These are phyloP conservation scores for Tortricodes alternella DNA, from an alignment of 2,888 invertebrate genomes.

Conservation along the genomic window DNA sequence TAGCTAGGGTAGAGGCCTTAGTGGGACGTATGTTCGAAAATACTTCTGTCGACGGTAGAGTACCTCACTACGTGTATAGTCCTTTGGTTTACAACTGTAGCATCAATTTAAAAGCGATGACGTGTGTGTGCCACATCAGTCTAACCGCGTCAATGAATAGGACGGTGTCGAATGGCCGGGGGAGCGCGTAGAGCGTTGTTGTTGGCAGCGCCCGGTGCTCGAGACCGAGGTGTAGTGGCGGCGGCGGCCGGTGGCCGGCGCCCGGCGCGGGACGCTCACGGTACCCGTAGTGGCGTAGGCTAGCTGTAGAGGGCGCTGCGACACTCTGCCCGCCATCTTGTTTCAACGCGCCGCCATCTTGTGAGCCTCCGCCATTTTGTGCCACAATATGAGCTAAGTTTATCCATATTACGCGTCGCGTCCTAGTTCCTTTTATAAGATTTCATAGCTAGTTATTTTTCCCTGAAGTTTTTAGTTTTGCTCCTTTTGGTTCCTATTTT, in stretches of 20 bases:
- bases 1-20: too few species aligned
- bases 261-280: constrained; percentile 79
- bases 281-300: constrained; percentile 52
- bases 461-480: too few species aligned
- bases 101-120: constrained; percentile 40
- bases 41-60: too few species aligned
- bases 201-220: constrained; percentile 79
- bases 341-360: background rate
- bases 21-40: too few species aligned
- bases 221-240: constrained; percentile 83
- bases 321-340: constrained; percentile 26
- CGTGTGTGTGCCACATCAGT: constrained; percentile 39
- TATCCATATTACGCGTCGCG: too few species aligned
- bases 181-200: constrained; percentile 80
- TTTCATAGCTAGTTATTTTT: too few species aligned
- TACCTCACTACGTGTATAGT: too few species aligned
- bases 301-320: constrained; percentile 31
- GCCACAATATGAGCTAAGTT: too few species aligned
- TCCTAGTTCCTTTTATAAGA: too few species aligned
- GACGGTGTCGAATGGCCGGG: constrained; percentile 78
- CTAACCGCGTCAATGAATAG: constrained; percentile 47
- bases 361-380: background rate
- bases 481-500: too few species aligned
- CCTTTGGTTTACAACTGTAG: too few species aligned
- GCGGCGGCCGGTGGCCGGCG: constrained; percentile 76